Conservation (phyloP, 2,888 invertebrate species). For the Ochropleura plecta region DNA sequence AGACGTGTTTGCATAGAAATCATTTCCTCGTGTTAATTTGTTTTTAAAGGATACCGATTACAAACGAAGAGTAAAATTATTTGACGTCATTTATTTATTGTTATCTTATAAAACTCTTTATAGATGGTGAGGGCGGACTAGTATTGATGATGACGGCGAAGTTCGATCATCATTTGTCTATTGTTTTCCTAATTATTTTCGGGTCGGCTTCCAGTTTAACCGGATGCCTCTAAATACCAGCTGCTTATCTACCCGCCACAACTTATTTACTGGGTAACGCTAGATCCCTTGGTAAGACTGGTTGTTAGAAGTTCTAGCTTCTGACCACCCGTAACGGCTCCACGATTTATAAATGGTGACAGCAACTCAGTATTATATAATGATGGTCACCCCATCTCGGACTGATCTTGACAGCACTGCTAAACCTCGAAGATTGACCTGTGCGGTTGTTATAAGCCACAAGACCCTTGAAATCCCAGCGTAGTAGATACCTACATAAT, state of each 20-base stretch:
- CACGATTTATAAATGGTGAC: neutral
- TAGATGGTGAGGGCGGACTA: neutral
- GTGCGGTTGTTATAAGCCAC: neutral
- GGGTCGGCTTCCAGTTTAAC: neutral
- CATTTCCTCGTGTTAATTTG: conserved; percentile 43
- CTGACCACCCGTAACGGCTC: neutral
- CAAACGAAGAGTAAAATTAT: conserved; percentile 19
- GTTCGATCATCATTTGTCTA: neutral
- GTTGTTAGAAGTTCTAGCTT: neutral
- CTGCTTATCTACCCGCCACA: neutral
- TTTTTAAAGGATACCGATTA: conserved; percentile 18
- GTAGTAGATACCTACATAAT: neutral
- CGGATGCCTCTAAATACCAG: neutral
- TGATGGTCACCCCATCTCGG: no score
- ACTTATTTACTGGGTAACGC: neutral
- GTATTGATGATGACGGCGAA: neutral
- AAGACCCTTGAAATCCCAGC: neutral
- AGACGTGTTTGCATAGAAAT: conserved; percentile 49
- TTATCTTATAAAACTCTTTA: conserved; percentile 24
- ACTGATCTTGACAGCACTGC: neutral
- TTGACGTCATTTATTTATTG: conserved; percentile 33
- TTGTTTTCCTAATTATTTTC: neutral
- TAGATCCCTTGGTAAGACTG: neutral
- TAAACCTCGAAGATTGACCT: neutral
- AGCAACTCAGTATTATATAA: no score